Base-by-base conservation (phyloP, 2,113 vertebrate genomes). In the Anhinga rufa region DNA sequence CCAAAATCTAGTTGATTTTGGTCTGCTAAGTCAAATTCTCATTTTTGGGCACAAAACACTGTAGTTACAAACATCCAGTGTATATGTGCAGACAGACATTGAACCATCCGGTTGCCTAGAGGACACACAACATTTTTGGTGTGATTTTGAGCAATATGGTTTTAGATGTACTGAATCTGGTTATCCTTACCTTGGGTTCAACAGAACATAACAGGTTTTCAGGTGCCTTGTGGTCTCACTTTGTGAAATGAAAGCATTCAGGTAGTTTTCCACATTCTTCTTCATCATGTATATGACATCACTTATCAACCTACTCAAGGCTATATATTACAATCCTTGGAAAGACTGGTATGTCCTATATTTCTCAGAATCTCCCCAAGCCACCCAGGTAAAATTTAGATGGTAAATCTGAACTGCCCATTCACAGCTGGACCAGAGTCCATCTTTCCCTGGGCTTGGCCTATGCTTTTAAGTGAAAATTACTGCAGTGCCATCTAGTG, bases 401-500 rank as follows among this genome's bases (percentile, higher is more conserved):
- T 24, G 7, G 20, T 48, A 84, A 82, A 84, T 78, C 22, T 58
- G 38, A 93, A 42, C 25, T 65, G 84, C 32, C 42, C 38, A 36
- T 74, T 86, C 38, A 26, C 32, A 88, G 49, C 31, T 49, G 65
- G 76, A 78, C 20, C 17, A 0, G 4, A 58, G 9, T 81, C 64
- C 38, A 10, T 48, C n/a, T 64, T 75, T 86, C 19, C 68, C 69
- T 36, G 24, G 26, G 21, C 36, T 91, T 54, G 75, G 68, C 62
- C 32, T 48, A 2, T 18, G 20, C 42, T 58, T 84, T 40, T 44
- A 65, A 84, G 61, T 72, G 78, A 82, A 86, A 93, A 92, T 95
- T 85, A 49, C 94, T 87, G 78, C 26, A 82, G 92, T 95, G 97
- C 96, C 97, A 96, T 54, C 96, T 97, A 97, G 96, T 89, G 96